A percentile compares a stretch with the other conserved stretches of the same genome.
phyloP scores from a whole-genome alignment of 2,888 invertebrate species.

The Sylvicola cinctus region DNA sequence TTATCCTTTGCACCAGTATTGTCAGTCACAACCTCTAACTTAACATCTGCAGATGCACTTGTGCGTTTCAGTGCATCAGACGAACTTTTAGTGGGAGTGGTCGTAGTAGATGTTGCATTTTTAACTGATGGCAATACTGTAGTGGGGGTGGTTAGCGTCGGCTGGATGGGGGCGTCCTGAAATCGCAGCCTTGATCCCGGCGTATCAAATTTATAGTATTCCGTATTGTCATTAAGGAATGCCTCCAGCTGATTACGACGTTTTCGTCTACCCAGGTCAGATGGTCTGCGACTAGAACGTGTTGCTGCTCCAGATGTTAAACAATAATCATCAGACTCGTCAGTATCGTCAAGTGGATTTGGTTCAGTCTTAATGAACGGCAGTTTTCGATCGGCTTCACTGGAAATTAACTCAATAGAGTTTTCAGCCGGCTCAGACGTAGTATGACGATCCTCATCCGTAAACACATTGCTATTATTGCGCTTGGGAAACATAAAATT shows the following conservation, averaged over 20 bases:
- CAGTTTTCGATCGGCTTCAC: conserved; percentile 6
- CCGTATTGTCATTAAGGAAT: conserved; percentile 33
- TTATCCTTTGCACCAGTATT: conserved; percentile 6
- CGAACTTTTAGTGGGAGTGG: background rate
- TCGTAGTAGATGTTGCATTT: background rate
- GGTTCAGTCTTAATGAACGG: too few species aligned
- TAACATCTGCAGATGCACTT: conserved; percentile 9
- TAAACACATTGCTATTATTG: conserved; percentile 31
- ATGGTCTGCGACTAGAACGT: too few species aligned
- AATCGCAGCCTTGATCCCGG: conserved; percentile 25
- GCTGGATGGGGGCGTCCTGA: conserved; percentile 26
- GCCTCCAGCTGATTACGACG: conserved; percentile 34
- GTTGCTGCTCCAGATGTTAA: too few species aligned
- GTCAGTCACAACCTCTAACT: conserved; percentile 11
- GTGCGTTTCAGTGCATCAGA: too few species aligned
- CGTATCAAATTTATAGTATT: conserved; percentile 33
- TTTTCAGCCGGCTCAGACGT: conserved; percentile 21
- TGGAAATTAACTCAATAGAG: conserved; percentile 17
- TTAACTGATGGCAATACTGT: background rate
- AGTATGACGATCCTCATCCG: conserved; percentile 30
- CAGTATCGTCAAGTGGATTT: too few species aligned
- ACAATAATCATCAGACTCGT: too few species aligned
- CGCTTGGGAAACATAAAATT: conserved; percentile 67
- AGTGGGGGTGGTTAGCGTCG: conserved; percentile 11
- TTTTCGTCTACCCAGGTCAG: conserved; percentile 15